Evolutionary conservation across 2,888 invertebrate genomes (phyloP).

Genomic region (Deilephila elpenor): DNA sequence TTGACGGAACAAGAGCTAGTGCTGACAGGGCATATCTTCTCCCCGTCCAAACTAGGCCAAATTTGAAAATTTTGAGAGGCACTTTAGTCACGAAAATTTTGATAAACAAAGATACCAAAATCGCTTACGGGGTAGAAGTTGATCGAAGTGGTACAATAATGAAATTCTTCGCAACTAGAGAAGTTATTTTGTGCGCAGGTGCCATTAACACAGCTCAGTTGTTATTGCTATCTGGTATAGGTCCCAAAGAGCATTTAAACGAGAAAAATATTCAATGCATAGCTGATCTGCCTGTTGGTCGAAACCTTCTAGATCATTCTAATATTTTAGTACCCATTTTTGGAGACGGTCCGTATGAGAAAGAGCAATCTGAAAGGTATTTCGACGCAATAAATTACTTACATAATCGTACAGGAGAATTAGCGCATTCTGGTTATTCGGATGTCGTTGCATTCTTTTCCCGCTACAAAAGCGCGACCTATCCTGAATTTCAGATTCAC

Average conservation of each 20-base stretch:
- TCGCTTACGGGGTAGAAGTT: slow-evolving; percentile 39
- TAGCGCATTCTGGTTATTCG: slow-evolving; percentile 76
- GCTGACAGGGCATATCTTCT: slow-evolving; percentile 85
- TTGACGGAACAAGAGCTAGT: slow-evolving; percentile 75
- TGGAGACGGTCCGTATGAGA: slow-evolving; percentile 53
- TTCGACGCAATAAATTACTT: slow-evolving; percentile 76
- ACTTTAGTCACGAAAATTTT: slow-evolving; percentile 38
- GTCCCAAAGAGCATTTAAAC: slow-evolving; percentile 66
- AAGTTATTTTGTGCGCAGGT: slow-evolving; percentile 77
- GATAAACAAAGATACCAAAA: slow-evolving; percentile 30
- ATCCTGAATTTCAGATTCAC: slow-evolving; percentile 63
- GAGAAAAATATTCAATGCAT: slow-evolving; percentile 63
- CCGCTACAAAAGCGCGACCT: slow-evolving; percentile 51
- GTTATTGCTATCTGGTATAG: slow-evolving; percentile 81
- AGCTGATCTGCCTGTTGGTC: slow-evolving; percentile 75
- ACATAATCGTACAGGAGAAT: slow-evolving; percentile 77
- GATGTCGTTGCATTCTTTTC: slow-evolving; percentile 77
- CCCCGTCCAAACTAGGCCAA: slow-evolving; percentile 43
- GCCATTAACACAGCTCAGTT: slow-evolving; percentile 79
- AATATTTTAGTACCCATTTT: slow-evolving; percentile 66
- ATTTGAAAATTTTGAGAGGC: slow-evolving; percentile 36
- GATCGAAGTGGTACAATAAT: slow-evolving; percentile 28
- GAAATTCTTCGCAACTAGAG: slow-evolving; percentile 39
- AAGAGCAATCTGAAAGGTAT: slow-evolving; percentile 46
- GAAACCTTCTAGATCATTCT: slow-evolving; percentile 82